Percentiles rank a stretch among this genome's conserved stretches.
phyloP scores from a whole-genome alignment of 2,113 vertebrate genomes.

The Elephantulus edwardii region DNA sequence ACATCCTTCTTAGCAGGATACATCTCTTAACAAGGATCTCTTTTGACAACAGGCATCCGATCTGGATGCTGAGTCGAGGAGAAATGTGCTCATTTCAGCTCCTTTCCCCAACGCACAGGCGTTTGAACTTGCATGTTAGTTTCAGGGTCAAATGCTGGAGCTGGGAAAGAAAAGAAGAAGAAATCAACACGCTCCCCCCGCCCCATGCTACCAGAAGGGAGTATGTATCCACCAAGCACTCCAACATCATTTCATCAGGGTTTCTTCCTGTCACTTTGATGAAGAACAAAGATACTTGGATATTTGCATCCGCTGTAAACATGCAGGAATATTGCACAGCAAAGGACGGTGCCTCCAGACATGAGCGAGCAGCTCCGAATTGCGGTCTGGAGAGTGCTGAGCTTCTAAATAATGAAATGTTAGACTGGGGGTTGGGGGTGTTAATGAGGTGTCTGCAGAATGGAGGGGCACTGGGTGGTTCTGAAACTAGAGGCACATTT shows the following conservation, averaged over 20 bases:
- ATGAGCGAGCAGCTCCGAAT: rapidly evolving
- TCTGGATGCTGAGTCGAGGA: conserved; percentile 56
- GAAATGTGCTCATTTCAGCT: conserved; percentile 64
- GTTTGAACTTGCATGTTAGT: not conserved
- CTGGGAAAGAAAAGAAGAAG: rapidly evolving
- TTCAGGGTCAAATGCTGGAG: not conserved
- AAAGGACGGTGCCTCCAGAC: not conserved
- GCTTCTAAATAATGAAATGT: not conserved
- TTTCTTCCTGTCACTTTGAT: not conserved
- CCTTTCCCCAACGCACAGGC: conserved; percentile 13
- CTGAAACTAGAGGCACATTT: not conserved
- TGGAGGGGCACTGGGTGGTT: not conserved
- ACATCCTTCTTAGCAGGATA: not conserved
- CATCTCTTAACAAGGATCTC: conserved; percentile 3
- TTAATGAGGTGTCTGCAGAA: not conserved
- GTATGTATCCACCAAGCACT: not conserved
- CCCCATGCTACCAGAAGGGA: not conserved
- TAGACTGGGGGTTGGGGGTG: not conserved
- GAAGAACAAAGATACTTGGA: not conserved
- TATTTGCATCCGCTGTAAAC: not conserved
- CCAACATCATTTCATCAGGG: not conserved
- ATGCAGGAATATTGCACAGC: not conserved
- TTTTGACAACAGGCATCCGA: conserved; percentile 43
- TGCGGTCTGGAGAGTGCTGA: not conserved
- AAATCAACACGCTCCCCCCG: too few species aligned